phyloP scores from a whole-genome alignment of 2,888 invertebrate species.

The Pomacea canaliculata region DNA sequence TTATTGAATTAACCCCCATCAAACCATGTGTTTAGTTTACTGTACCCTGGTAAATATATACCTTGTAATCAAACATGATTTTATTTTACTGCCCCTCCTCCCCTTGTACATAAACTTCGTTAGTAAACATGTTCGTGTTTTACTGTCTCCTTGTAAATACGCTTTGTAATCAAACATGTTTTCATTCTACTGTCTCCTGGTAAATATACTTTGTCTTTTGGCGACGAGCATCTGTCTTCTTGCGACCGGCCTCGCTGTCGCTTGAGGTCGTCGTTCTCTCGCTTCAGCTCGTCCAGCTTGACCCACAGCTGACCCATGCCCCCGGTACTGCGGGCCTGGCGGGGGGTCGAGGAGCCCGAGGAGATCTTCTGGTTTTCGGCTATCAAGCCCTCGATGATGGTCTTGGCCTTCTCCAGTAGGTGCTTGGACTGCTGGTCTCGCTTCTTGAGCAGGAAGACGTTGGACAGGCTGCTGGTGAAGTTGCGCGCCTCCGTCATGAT shows the following conservation, averaged over 20 bases:
- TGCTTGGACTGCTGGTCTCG: constrained; percentile 59
- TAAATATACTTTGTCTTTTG: constrained; percentile 22
- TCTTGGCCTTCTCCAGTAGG: constrained; percentile 57
- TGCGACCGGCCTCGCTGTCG: constrained; percentile 40
- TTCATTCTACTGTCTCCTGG: too few relatives aligned
- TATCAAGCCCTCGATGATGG: constrained; percentile 46
- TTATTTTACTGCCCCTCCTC: too few relatives aligned
- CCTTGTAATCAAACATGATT: too few relatives aligned
- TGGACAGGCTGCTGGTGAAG: constrained; percentile 56
- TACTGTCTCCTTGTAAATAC: too few relatives aligned
- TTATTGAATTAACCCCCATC: too few relatives aligned
- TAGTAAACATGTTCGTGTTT: too few relatives aligned
- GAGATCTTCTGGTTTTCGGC: constrained; percentile 42
- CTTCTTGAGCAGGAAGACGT: constrained; percentile 60
- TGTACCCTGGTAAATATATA: too few relatives aligned
- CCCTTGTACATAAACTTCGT: too few relatives aligned
- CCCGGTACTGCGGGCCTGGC: constrained; percentile 37
- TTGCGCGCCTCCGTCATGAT: constrained; percentile 54
- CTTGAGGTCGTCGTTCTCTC: constrained; percentile 59
- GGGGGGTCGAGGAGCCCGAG: constrained; percentile 27
- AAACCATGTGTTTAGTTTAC: too few relatives aligned
- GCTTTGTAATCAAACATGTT: too few relatives aligned
- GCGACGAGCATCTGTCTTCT: constrained; percentile 44
- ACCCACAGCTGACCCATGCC: constrained; percentile 64
- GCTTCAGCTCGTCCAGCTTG: constrained; percentile 61